Evolutionary conservation across 2,113 vertebrate genomes (phyloP), one percentile per base, ranked within the genome.

Genomic region (Microcebus lehilahytsara): DNA sequence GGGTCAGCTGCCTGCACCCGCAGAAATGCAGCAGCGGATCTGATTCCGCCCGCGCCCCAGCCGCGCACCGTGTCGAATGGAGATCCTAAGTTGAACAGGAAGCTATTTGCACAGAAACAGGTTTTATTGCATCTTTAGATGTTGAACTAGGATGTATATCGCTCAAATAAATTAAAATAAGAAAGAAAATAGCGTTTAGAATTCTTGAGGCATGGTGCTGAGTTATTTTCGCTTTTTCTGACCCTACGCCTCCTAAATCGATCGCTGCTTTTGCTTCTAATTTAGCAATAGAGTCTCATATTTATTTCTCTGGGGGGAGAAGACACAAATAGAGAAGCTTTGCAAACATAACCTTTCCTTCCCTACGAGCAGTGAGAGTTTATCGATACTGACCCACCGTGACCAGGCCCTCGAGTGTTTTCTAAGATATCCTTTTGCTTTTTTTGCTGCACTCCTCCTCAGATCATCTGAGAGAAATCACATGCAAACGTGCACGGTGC

Each of bases 11-110:
- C 7, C 25, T 64, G 1, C 3, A 23, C n/a, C 34, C 7, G 6
- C 40, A n/a, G 86, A 89, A 71, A 8, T 1, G 4, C 0, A 5
- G 13, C 0, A 1, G 34, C 1, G 2, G 13, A 1, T 37, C 8
- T 2, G 1, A 51, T 2, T 3, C 32, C 66, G 42, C 60, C 30
- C 5, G 3, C 19, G 10, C 37, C 46, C 25, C 42, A 0, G 0
- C 14, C 42, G 72, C 1, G 4, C 16, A 20, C 30, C 27, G 0
- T 0, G 1, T 3, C 5, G 4, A 12, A 10, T 5, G 14, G n/a
- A 75, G 53, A 46, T 11, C 49, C 5, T 14, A 22, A 6, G 17
- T 11, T 4, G 42, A 37, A 8, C 60, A 42, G 25, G 6, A 34
- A 42, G 40, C 51, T 40, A 0, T 27, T 46, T 58, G 56, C 64